These are phyloP conservation scores for Hyppa rectilinea DNA, from an alignment of 2,888 invertebrate species.

Conservation along the genomic window DNA sequence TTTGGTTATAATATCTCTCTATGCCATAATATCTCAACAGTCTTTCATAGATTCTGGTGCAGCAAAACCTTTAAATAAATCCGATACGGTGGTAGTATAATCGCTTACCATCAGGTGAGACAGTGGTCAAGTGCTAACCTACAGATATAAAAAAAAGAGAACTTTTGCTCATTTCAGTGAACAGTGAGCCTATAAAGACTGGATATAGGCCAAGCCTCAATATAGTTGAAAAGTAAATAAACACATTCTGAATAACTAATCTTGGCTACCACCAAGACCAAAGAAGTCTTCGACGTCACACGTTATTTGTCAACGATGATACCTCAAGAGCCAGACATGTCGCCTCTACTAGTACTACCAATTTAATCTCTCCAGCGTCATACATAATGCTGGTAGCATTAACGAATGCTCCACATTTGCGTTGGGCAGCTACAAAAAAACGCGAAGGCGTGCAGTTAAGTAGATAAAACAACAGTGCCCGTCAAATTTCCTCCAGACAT, in stretches of 20 bases:
- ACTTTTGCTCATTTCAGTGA: too few species aligned
- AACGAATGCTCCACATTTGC: constrained; percentile 87
- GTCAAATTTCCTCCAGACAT: constrained; percentile 90
- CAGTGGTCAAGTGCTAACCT: too few species aligned
- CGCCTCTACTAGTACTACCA: constrained; percentile 54
- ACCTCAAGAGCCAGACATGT: constrained; percentile 25
- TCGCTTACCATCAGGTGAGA: too few species aligned
- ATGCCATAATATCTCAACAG: too few species aligned
- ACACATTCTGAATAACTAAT: neutral
- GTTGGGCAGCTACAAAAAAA: constrained; percentile 80
- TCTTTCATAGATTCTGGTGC: too few species aligned
- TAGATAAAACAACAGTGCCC: constrained; percentile 90
- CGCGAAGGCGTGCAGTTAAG: constrained; percentile 88
- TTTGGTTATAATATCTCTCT: too few species aligned
- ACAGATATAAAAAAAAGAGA: too few species aligned
- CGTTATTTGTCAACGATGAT: constrained; percentile 4
- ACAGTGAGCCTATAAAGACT: too few species aligned
- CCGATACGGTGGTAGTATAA: too few species aligned
- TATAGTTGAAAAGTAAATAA: neutral
- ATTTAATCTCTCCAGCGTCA: constrained; percentile 66
- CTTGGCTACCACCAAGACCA: neutral
- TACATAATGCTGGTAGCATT: constrained; percentile 84
- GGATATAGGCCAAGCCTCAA: too few species aligned
- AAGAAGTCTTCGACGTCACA: neutral
- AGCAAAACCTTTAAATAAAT: neutral